Evolutionary conservation across 2,113 vertebrate genomes (phyloP), one percentile per base, ranked within the genome.

Genomic region (Leucopsar rothschildi): DNA sequence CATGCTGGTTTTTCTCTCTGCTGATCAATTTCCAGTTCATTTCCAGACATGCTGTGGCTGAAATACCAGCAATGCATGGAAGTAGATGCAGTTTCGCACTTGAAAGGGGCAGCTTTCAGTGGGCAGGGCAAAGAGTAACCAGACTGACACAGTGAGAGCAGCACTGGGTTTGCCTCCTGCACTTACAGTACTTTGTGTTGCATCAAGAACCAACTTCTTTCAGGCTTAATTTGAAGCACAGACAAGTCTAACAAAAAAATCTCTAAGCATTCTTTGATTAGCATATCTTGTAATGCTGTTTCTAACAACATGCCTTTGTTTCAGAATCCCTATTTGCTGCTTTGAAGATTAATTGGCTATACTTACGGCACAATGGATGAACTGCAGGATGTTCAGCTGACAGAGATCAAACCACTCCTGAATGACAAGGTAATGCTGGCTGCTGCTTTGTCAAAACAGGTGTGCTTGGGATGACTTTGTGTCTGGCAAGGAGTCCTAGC

Each of bases 361-460:
- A 70, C 21, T 80, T 55, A 79, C 29, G 56, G 82, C 80, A 97
- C 89, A 90, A 99, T 99, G 99, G 99, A 99, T 64, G 99, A 99
- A 95, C 98, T 99, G 83, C 99, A 99, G 96, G 99, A 99, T 88
- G 99, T 99, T 91, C 99, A 99, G 95, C 89, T 99, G 96, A 99
- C 99, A 55, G 99, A 99, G 97, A 99, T 99, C 97, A 99, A 99
- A 94, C 99, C 99, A 0, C 99, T 99, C 49, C 98, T 99, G 95
- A 99, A 99, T 18, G 98, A 99, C 89, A 99, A 99, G 98, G 99
- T 99, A 97, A 98, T 56, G 44, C 33, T 56, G 15, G n/a, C 72
- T 86, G 40, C 70, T 63, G 10, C 64, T 75, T 59, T 39, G 29
- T 28, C 68, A 39, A 82, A 59, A 7, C 16, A 37, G 90, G 52